These are phyloP conservation scores for Plutella xylostella DNA, from an alignment of 2,888 invertebrate species.

Conservation along the genomic window DNA sequence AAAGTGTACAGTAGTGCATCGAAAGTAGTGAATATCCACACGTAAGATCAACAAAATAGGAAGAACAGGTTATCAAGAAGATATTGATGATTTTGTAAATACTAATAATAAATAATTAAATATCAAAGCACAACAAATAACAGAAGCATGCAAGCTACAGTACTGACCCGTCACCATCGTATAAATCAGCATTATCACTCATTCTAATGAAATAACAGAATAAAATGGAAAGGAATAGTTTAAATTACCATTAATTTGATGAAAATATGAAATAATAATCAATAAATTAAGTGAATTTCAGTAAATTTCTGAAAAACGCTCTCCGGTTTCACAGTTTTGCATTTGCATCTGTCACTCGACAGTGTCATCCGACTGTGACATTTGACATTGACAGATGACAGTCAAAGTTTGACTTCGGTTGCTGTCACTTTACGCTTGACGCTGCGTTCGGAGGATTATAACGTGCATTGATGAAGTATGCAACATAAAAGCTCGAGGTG, in stretches of 20 bases:
- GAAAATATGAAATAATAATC: not conserved
- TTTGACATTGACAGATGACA: no score
- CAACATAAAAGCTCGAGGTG: no score
- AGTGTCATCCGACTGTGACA: no score
- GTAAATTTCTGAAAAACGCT: no score
- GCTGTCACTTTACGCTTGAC: no score
- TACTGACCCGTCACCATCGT: constrained; percentile 66
- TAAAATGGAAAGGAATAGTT: constrained; percentile 9
- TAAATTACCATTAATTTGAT: constrained; percentile 15
- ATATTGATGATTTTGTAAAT: not conserved
- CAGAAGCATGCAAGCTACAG: constrained; percentile 21
- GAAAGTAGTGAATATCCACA: not conserved
- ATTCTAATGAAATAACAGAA: constrained; percentile 26
- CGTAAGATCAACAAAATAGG: not conserved
- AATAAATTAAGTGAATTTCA: no score
- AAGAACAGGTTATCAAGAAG: no score
- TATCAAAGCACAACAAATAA: not conserved
- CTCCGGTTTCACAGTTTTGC: no score
- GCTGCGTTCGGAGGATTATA: no score
- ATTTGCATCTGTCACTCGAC: no score
- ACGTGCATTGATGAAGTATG: no score
- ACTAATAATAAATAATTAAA: not conserved
- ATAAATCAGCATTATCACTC: constrained; percentile 58
- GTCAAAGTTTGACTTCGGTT: no score
- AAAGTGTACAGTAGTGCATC: not conserved